phyloP scores from a whole-genome alignment of 1,140 invertebrate genomes.

The Halyomorpha halys region DNA sequence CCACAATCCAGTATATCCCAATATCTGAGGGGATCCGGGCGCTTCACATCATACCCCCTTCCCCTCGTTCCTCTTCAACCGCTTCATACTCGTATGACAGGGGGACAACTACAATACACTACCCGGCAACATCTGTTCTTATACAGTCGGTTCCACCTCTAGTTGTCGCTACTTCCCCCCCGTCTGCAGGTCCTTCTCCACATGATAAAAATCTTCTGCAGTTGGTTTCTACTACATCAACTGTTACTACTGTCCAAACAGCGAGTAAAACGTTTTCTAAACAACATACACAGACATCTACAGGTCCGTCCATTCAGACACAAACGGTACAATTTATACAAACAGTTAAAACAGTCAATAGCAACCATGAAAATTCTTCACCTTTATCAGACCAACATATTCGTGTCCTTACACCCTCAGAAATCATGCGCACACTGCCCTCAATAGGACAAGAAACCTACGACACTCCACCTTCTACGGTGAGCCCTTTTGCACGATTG shows the following conservation, averaged over 20 bases:
- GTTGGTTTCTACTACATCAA: constrained; percentile 22
- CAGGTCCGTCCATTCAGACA: constrained; percentile 1
- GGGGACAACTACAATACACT: constrained; percentile 31
- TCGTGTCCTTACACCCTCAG: constrained; percentile 70
- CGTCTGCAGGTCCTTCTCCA: constrained; percentile 21
- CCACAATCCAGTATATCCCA: constrained; percentile 33
- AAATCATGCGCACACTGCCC: constrained; percentile 77
- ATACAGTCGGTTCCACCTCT: constrained; percentile 32
- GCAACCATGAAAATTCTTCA: constrained; percentile 21
- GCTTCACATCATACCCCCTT: constrained; percentile 27
- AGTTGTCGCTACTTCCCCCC: constrained; percentile 31
- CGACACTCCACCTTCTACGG: constrained; percentile 49
- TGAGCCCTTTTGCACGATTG: constrained; percentile 39
- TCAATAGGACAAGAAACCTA: constrained; percentile 61
- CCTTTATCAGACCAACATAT: constrained; percentile 58
- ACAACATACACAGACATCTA: not conserved
- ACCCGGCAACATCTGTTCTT: constrained; percentile 32
- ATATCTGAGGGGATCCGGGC: constrained; percentile 26
- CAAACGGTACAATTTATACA: constrained; percentile 28
- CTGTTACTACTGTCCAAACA: constrained; percentile 25
- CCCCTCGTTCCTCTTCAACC: not conserved
- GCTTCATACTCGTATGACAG: not conserved
- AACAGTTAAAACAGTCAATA: constrained; percentile 27
- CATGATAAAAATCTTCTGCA: constrained; percentile 22
- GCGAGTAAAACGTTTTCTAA: not conserved